Base-by-base conservation (phyloP, 2,113 vertebrate genomes). In the Spilogale gracilis region DNA sequence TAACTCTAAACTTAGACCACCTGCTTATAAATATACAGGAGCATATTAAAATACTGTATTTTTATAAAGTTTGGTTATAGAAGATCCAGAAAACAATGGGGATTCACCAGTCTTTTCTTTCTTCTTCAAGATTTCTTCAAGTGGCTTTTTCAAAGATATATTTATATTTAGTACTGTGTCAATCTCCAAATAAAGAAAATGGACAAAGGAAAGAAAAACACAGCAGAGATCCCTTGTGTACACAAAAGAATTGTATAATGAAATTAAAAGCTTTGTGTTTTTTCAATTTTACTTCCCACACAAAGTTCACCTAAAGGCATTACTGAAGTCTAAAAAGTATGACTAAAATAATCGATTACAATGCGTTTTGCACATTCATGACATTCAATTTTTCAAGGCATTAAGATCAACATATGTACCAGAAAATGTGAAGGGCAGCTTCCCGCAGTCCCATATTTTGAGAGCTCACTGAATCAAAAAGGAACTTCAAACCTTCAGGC, bases 341-440 rank as follows among this genome's bases (percentile, higher is more conserved):
- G 43, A 65, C 76, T 96, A 79, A 88, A 94, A 50, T 7, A 79
- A 83, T 89, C 27, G 60, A 43, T 25, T 80, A 78, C 76, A 96
- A 92, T 32, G 43, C 81, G 13, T 56, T 92, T 76, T 38, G 21
- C 79, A 84, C 23, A 93, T 89, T 95, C 9, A 81, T 52, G 23
- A 88, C 9, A 89, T 25, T n/a, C 88, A 86, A 54, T 79, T 54
- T 14, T 52, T 87, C 52, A 63, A 48, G 52, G 10, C 9, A 38
- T 84, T 16, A 5, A 52, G 32, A 80, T 71, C 7, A 56, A 73
- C 63, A 91, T 56, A 71, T 67, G 94, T 98, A 99, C 99, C 99
- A 99, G 98, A 99, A 99, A 96, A 99, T 99, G 98, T 99, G 99
- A 43, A 99, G 98, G n/a, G 99, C 99, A 76, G 99, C 99, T 98